Evolutionary conservation across 2,888 invertebrate species (phyloP).

Genomic region (Acronicta aceris): DNA sequence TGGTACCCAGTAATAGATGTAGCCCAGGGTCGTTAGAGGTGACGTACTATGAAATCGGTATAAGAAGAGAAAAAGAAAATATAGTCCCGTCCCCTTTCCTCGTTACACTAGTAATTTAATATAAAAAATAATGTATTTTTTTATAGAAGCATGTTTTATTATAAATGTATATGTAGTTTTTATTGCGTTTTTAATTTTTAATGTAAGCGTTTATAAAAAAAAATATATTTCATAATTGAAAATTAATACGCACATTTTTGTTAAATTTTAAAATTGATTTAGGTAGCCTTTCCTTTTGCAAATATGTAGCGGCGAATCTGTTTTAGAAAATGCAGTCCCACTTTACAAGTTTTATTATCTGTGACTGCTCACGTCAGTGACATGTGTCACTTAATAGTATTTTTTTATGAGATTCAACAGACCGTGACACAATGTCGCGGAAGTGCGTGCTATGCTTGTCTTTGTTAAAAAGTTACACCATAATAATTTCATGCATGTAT

Average conservation of each 20-base stretch:
- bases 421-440: too few species aligned
- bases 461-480: too few species aligned
- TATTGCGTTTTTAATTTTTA: slow-evolving; percentile 17
- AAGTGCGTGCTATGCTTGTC: too few species aligned
- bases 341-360: too few species aligned
- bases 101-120: slow-evolving; percentile 11
- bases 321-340: not conserved
- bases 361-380: not conserved
- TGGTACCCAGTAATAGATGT: not conserved
- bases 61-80: not conserved
- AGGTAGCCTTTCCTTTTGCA: slow-evolving; percentile 1
- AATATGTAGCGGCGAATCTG: not conserved
- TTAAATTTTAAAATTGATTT: slow-evolving; percentile 5
- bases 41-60: not conserved
- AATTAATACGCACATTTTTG: slow-evolving; percentile 13
- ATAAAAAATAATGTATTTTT: slow-evolving; percentile 33
- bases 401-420: too few species aligned
- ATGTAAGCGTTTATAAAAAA: slow-evolving; percentile 38
- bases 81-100: not conserved
- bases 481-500: too few species aligned
- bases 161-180: slow-evolving; percentile 31
- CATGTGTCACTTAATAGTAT: not conserved
- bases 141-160: slow-evolving; percentile 43
- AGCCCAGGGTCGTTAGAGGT: not conserved
- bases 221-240: slow-evolving; percentile 1